Evolutionary conservation across 2,797 vertebrate species (phyloP).

Genomic region (Danio jaintianensis): DNA sequence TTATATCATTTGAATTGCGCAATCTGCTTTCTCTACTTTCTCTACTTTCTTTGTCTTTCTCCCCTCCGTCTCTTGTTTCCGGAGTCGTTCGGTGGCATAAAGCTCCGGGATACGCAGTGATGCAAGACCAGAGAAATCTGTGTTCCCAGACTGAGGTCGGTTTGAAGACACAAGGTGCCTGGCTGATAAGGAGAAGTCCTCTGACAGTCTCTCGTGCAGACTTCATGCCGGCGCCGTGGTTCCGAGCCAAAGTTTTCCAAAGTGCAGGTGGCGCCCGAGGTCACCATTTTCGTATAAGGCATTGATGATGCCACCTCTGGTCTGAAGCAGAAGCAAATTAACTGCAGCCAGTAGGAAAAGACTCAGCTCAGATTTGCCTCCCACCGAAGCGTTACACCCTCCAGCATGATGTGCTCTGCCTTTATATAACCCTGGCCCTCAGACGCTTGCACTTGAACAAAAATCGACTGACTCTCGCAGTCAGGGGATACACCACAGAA

Average conservation of each 20-base stretch:
- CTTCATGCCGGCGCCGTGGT: conserved; percentile 31
- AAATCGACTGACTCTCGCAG: conserved; percentile 17
- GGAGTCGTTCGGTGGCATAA: conserved; percentile 38
- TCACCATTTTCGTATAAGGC: conserved; percentile 21
- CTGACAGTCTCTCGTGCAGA: conserved; percentile 41
- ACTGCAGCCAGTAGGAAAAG: conserved; percentile 26
- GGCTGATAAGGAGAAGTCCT: conserved; percentile 24
- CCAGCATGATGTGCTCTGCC: conserved; percentile 27
- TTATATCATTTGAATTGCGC: conserved; percentile 60
- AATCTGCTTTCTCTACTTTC: conserved; percentile 53
- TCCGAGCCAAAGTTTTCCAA: not conserved
- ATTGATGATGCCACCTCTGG: conserved; percentile 34
- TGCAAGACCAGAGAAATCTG: conserved; percentile 60
- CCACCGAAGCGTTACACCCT: conserved; percentile 31
- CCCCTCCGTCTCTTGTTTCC: conserved; percentile 1
- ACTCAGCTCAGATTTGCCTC: conserved; percentile 36
- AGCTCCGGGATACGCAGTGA: conserved; percentile 53
- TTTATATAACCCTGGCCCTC: conserved; percentile 43
- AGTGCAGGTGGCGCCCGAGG: conserved; percentile 15
- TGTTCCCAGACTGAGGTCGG: conserved; percentile 40
- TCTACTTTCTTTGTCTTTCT: conserved; percentile 41
- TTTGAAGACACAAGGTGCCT: conserved; percentile 29
- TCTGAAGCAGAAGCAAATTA: conserved; percentile 43
- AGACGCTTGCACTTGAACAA: conserved; percentile 36
- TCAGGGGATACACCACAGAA: conserved; percentile 21